These are phyloP conservation scores for Chloroceryle amazona DNA, from an alignment of 2,797 vertebrate genomes.

Conservation along the genomic window DNA sequence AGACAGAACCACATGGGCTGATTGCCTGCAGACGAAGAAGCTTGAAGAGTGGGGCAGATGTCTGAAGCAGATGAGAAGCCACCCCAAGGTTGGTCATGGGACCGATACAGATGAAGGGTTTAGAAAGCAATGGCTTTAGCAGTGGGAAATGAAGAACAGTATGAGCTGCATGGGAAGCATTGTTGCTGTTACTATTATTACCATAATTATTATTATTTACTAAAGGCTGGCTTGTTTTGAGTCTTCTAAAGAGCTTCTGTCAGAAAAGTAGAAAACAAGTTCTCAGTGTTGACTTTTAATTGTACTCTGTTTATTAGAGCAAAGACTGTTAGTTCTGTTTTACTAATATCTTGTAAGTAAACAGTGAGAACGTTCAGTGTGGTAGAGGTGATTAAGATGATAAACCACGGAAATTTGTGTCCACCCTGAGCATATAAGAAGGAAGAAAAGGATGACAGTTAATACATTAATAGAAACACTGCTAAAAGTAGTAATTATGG, in stretches of 20 bases:
- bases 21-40: neutral
- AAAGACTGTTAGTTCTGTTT: neutral
- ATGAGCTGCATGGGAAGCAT: neutral
- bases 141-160: neutral
- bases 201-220: neutral
- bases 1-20: neutral
- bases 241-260: neutral
- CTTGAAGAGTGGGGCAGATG: neutral
- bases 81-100: neutral
- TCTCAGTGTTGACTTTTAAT: constrained; percentile 1
- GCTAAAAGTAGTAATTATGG: neutral
- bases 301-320: neutral
- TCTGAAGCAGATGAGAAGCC: neutral
- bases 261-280: neutral
- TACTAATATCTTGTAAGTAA: neutral
- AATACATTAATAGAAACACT: neutral
- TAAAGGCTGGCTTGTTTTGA: neutral
- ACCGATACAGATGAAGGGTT: neutral
- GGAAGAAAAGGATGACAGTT: neutral
- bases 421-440: neutral
- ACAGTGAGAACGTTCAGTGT: neutral
- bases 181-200: neutral
- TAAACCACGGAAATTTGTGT: neutral
- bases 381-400: neutral
- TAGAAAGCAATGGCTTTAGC: neutral